Evolutionary conservation across 2,888 invertebrate genomes (phyloP), one percentile per base, ranked within the genome.

Genomic region (Zele albiditarsus): DNA sequence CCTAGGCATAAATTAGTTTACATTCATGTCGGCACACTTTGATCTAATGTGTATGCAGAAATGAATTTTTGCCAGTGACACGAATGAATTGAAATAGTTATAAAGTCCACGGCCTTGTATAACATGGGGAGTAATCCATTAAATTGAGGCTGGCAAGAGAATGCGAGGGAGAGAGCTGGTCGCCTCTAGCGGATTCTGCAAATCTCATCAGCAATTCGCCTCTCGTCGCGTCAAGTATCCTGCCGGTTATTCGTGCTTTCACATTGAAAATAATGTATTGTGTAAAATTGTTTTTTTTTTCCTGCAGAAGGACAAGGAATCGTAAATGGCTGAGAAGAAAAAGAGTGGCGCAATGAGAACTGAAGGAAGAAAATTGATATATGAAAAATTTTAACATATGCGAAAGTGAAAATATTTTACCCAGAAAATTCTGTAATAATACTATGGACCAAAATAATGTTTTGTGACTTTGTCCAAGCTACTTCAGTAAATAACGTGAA

Each of bases 121-220:
- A n/a, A 16, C 46, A 46, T 46, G n/a, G n/a, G 2, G 16, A 14
- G 16, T n/a, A 46, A n/a, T 46, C 16, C 16, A 46, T 3, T n/a
- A n/a, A 46, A n/a, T 46, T 16, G n/a, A n/a, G 46, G n/a, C 16
- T 4, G n/a, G 14, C 3, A 58, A 25, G 31, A 42, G 71, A 71
- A 57, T 4, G 27, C 20, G 33, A 66, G 66, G 27, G 60, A 49
- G 27, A 67, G 25, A 70, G 71, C n/a, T 62, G 42, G 42, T 28
- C 38, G 28, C 38, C 38, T 8, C 58, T 25, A 71, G 27, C 6
- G 53, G 12, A 46, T 38, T 71, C 16, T 28, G 16, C 28, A 49
- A 63, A 71, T 71, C 62, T 71, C 71, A 62, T 71, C 62, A 46
- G 20, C 20, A 63, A 71, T 71, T 71, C 42, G 42, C 71, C 38